Percentiles rank a stretch among this genome's conserved stretches.
Conservation (phyloP, 2,113 vertebrate genomes). For the Hucho hucho region DNA sequence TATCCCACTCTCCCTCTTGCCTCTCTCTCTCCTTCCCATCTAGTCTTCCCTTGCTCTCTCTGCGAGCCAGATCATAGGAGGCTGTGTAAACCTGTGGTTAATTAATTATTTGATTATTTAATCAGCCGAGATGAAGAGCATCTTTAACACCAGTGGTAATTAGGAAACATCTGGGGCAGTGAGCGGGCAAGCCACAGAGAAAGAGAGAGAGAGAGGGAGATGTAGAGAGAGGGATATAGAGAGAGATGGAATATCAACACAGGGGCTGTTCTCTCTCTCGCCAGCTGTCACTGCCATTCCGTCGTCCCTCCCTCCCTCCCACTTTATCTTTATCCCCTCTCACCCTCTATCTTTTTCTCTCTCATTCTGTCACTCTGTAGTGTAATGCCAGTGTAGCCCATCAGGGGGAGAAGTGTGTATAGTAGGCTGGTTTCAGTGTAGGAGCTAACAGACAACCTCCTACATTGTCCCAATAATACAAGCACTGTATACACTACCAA, state of each 20-base stretch:
- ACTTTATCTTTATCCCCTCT: background rate
- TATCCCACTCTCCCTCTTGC: background rate
- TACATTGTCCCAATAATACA: too few relatives aligned
- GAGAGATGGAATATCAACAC: slow-evolving; percentile 44
- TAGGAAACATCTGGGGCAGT: slow-evolving; percentile 77
- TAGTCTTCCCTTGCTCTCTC: slow-evolving; percentile 47
- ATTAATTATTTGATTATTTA: slow-evolving; percentile 81
- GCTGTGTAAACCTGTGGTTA: slow-evolving; percentile 65
- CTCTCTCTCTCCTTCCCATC: slow-evolving; percentile 1
- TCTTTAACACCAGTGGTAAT: slow-evolving; percentile 78
- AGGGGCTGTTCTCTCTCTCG: slow-evolving; percentile 16
- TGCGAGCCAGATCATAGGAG: slow-evolving; percentile 73
- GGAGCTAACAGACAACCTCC: too few relatives aligned
- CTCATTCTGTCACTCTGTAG: background rate
- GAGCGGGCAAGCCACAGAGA: background rate
- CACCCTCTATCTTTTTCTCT: background rate
- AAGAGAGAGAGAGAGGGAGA: background rate
- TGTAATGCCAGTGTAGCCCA: slow-evolving; percentile 51
- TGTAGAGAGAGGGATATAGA: too few relatives aligned
- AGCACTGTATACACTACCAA: too few relatives aligned
- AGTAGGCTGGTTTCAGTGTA: slow-evolving; percentile 11
- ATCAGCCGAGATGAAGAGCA: slow-evolving; percentile 78
- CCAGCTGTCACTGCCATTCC: slow-evolving; percentile 6
- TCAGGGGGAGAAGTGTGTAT: slow-evolving; percentile 67
- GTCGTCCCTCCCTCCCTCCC: background rate